Evolutionary conservation across 35 echinoderm and acorn worm species (phyloP).

Genomic region (Nesometra sesokonis): DNA sequence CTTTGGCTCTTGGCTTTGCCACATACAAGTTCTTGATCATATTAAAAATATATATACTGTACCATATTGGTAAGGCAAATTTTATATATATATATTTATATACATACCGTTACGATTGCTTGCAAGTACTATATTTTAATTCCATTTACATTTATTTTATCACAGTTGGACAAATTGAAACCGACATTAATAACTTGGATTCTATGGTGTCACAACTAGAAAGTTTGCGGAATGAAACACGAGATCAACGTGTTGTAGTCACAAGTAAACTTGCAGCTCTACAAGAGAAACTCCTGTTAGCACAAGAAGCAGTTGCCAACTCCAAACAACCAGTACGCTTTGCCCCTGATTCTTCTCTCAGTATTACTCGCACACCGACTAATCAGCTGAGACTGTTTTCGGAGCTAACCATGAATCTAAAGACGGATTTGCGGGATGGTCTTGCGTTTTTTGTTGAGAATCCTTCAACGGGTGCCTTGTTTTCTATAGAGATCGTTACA

Average conservation of each 20-base stretch:
- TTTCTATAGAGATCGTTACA: conserved; percentile 69
- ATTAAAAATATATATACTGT: no score
- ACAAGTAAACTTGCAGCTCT: conserved; percentile 48
- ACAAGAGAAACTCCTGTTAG: conserved; percentile 50
- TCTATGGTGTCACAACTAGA: conserved; percentile 30
- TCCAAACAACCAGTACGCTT: conserved; percentile 75
- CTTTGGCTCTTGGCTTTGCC: no score
- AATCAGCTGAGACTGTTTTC: conserved; percentile 26
- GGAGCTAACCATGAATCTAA: conserved; percentile 58
- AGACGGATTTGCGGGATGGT: conserved; percentile 54
- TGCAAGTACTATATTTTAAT: no score
- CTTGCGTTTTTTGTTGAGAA: conserved; percentile 77
- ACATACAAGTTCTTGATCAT: no score
- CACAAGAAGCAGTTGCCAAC: conserved; percentile 59
- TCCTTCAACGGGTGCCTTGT: conserved; percentile 17
- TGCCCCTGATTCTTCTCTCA: conserved; percentile 40
- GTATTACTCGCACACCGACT: conserved; percentile 13
- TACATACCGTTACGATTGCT: no score
- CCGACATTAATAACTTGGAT: conserved; percentile 2
- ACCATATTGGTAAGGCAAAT: no score
- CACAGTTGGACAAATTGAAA: conserved; percentile 52
- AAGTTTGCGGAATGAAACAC: conserved; percentile 46
- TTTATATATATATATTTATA: no score
- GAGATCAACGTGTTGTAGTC: conserved; percentile 40
- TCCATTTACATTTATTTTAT: not conserved